Evolutionary conservation across 2,888 invertebrate genomes (phyloP).

Genomic region (Caenorhabditis panamensis): DNA sequence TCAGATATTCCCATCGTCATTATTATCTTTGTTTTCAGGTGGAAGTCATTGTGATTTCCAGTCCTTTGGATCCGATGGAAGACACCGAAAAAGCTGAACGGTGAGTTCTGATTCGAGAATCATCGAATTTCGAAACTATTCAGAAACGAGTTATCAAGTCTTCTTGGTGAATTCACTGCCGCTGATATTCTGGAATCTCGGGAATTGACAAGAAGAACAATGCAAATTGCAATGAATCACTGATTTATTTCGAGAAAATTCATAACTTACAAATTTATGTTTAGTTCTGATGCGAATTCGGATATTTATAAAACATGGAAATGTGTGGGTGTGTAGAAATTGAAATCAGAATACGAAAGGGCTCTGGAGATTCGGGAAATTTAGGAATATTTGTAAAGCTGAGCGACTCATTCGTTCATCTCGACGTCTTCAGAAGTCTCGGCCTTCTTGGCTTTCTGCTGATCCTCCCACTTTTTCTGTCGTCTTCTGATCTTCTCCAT

Average conservation of each 20-base stretch:
- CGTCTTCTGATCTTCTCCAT: conserved; percentile 57
- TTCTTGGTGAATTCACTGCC: conserved; percentile 70
- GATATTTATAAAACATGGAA: no score
- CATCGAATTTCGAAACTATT: not conserved
- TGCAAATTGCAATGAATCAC: conserved; percentile 35
- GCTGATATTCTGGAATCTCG: conserved; percentile 73
- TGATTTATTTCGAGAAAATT: no score
- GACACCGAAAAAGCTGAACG: conserved; percentile 34
- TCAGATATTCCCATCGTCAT: not conserved
- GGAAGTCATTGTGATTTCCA: conserved; percentile 54
- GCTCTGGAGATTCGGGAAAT: no score
- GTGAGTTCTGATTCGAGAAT: not conserved
- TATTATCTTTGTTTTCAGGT: no score
- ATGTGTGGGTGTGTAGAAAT: no score
- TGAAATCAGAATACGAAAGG: no score
- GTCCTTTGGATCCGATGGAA: conserved; percentile 27
- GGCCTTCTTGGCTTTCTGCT: conserved; percentile 10
- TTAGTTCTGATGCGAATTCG: no score
- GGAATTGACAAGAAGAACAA: conserved; percentile 65
- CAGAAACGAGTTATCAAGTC: conserved; percentile 46
- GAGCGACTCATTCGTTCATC: conserved; percentile 18
- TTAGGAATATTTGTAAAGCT: not conserved
- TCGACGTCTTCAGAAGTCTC: conserved; percentile 15
- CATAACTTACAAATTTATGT: no score
- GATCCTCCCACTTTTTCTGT: conserved; percentile 46